phyloP scores from a whole-genome alignment of 2,888 invertebrate species.

The Petrolisthes cinctipes region DNA sequence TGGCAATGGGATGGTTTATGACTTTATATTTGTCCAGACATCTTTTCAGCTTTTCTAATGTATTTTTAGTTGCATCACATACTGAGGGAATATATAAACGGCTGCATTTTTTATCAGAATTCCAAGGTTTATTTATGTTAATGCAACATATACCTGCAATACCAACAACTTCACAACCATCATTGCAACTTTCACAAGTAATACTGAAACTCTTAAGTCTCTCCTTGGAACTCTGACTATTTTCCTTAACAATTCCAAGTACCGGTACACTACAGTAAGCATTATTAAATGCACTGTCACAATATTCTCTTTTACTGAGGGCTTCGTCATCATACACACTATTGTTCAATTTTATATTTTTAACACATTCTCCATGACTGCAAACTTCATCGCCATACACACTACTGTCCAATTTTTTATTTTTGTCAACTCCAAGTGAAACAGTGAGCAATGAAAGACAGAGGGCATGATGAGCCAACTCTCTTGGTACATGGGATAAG shows the following conservation, averaged over 20 bases:
- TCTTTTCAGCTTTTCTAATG: not conserved
- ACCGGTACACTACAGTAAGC: not conserved
- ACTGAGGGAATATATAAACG: too few species aligned
- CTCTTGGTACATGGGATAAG: constrained; percentile 19
- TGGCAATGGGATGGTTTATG: constrained; percentile 33
- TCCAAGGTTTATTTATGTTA: too few species aligned
- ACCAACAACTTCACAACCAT: too few species aligned
- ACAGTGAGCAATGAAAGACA: constrained; percentile 40
- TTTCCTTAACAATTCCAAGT: too few species aligned
- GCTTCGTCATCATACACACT: not conserved
- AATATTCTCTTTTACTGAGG: not conserved
- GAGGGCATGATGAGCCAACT: constrained; percentile 6
- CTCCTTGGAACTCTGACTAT: too few species aligned
- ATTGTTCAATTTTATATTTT: not conserved
- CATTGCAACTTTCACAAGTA: too few species aligned
- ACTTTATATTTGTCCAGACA: constrained; percentile 20
- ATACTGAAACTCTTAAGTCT: too few species aligned
- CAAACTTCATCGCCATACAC: not conserved
- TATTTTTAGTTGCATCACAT: too few species aligned
- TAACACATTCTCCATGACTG: not conserved
- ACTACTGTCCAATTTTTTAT: not conserved
- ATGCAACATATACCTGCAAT: too few species aligned
- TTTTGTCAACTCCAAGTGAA: not conserved
- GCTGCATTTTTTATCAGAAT: too few species aligned
- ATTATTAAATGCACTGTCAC: not conserved